Percentiles rank a stretch among this genome's conserved stretches.
phyloP scores from a whole-genome alignment of 2,797 vertebrate species.

The Thalassophryne amazonica region DNA sequence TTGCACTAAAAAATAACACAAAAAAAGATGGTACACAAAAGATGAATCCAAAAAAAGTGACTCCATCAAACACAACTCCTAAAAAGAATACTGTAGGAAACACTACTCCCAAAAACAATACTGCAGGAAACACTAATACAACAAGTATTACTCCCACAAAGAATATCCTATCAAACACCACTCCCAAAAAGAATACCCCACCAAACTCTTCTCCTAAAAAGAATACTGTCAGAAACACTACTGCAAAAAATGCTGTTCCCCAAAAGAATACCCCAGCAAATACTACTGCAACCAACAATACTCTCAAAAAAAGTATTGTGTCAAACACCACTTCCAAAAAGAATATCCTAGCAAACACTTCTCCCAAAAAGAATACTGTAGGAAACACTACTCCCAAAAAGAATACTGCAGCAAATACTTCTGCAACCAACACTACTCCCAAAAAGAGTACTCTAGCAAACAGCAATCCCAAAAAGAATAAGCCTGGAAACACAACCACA shows the following conservation, averaged over 20 bases:
- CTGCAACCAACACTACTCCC: background rate
- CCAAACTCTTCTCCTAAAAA: background rate
- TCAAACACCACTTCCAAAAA: slow-evolving; percentile 1
- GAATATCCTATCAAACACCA: background rate
- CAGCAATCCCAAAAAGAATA: background rate
- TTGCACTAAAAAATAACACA: slow-evolving; percentile 10
- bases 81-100: background rate
- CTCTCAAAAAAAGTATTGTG: background rate
- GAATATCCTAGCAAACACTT: background rate
- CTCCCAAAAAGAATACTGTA: background rate
- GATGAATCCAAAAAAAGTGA: slow-evolving; percentile 5
- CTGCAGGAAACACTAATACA: background rate
- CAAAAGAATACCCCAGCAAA: background rate
- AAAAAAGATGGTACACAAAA: slow-evolving; percentile 25
- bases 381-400: slow-evolving; percentile 4
- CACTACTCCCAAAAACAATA: background rate
- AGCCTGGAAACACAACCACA: background rate
- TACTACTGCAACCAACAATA: background rate
- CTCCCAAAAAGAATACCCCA: background rate
- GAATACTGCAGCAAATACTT: background rate
- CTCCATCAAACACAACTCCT: slow-evolving; percentile 14
- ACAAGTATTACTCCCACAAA: slow-evolving; percentile 12
- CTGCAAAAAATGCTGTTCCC: background rate
- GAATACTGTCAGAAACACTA: background rate
- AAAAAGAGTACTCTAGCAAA: background rate